Conservation (phyloP, 2,113 vertebrate genomes). For the Menidia beryllina region DNA sequence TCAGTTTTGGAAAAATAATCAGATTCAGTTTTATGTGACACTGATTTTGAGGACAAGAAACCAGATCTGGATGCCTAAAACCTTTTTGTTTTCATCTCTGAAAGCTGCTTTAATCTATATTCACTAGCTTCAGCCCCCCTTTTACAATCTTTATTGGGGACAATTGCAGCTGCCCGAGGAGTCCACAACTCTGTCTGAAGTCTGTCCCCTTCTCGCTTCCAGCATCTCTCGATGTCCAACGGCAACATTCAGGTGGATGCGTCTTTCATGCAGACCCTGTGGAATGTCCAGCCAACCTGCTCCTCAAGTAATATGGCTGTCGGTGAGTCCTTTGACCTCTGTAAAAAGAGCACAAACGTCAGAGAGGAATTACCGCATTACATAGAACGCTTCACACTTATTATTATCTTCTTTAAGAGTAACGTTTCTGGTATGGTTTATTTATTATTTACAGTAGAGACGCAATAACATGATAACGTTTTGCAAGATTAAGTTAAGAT, state of each 20-base stretch:
- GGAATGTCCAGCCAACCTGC: slow-evolving; percentile 97
- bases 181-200: slow-evolving; percentile 6
- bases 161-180: neutral
- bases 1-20: too few relatives aligned
- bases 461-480: neutral
- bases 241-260: slow-evolving; percentile 93
- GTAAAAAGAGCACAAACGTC: neutral
- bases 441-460: neutral
- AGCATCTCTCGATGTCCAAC: slow-evolving; percentile 94
- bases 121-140: neutral
- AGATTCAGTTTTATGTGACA: too few relatives aligned
- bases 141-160: too few relatives aligned
- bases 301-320: slow-evolving; percentile 91
- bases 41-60: too few relatives aligned
- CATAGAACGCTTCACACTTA: neutral
- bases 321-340: slow-evolving; percentile 80
- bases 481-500: too few relatives aligned
- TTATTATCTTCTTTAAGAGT: too few relatives aligned
- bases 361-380: neutral
- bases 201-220: slow-evolving; percentile 36
- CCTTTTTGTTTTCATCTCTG: neutral
- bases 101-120: neutral
- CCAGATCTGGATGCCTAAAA: neutral
- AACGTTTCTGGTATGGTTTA: too few relatives aligned
- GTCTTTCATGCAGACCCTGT: slow-evolving; percentile 97